Base-by-base conservation (phyloP, 2,888 invertebrate species). In the Spisula subtruncata region DNA sequence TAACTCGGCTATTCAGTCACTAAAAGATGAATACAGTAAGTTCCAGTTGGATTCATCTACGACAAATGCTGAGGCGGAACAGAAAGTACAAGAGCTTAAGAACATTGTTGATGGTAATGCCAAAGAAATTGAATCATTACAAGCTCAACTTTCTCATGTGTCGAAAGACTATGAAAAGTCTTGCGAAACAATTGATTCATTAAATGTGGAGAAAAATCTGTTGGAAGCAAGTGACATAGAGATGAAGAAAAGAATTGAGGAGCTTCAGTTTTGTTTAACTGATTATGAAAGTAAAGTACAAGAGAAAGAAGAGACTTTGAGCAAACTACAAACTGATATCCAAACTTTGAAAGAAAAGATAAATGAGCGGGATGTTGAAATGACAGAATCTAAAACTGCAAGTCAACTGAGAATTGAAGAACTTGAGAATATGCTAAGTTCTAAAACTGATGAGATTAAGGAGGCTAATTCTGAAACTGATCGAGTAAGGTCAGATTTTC, bases 11-110 rank as follows among this genome's bases (percentile, higher is more conserved):
- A 75, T 80, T 25, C 48, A 89, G 71, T 35, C 46, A 10, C 46
- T 92, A 75, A 91, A 93, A 89, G 91, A 92, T 89, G 56, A 86
- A 5, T 79, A 89, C 6, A 88, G 90, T 54, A 83, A 89, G n/a
- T 86, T 89, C 29, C 66, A 29, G 20, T 25, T 86, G 16, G 92
- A 93, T 46, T 86, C 91, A 14, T 91, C 91, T 5, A 86, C 85
- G 18, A 80, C 80, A 29, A 16, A 85, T 56, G 86, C 93, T 20
- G 81, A 85, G 32, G 83, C 93, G 14, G 90, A 90, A 29, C 89
- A 86, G 81, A 82, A 92, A 46, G 41, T 88, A 12, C 20, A 86
- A 18, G 90, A 90, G 54, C 66, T 88, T 32, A 32, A 88, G 29
- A 90, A 85, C 82, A 56, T 71, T 4, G 54, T 84, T 18, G 83